These are phyloP conservation scores for Amazona guildingii DNA, from an alignment of 2,113 vertebrate genomes.

Conservation along the genomic window DNA sequence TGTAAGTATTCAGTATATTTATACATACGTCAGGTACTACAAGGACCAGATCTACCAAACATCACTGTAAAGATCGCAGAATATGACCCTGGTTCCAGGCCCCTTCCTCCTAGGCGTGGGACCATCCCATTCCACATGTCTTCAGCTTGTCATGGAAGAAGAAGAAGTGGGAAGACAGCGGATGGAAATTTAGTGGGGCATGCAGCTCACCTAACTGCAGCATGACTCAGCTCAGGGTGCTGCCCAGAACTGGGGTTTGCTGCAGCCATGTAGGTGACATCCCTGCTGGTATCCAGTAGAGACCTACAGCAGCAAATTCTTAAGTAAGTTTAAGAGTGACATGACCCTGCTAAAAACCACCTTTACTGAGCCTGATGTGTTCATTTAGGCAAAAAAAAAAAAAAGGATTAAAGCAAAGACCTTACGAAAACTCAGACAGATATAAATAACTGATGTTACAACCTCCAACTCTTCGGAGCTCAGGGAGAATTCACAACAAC, in stretches of 20 bases:
- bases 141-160: not conserved
- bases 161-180: not conserved
- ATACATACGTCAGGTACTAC: not conserved
- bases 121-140: not conserved
- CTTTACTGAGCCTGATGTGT: not conserved
- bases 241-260: not conserved
- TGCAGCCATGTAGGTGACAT: not conserved
- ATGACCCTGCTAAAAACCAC: not conserved
- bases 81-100: not conserved
- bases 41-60: not conserved
- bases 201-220: not conserved
- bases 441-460: not conserved
- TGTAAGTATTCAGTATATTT: not conserved
- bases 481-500: not conserved
- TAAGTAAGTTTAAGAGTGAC: not conserved
- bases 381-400: not conserved
- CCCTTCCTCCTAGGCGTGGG: not conserved
- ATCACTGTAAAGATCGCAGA: fast-evolving
- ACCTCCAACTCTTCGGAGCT: not conserved
- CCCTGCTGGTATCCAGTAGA: not conserved
- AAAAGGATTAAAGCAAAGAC: not conserved
- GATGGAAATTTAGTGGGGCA: not conserved
- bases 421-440: not conserved
- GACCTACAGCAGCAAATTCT: not conserved
- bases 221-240: not conserved